Percentiles rank a stretch among this genome's conserved stretches.
Conservation (phyloP, 2,113 vertebrate genomes). For the Danio rerio region DNA sequence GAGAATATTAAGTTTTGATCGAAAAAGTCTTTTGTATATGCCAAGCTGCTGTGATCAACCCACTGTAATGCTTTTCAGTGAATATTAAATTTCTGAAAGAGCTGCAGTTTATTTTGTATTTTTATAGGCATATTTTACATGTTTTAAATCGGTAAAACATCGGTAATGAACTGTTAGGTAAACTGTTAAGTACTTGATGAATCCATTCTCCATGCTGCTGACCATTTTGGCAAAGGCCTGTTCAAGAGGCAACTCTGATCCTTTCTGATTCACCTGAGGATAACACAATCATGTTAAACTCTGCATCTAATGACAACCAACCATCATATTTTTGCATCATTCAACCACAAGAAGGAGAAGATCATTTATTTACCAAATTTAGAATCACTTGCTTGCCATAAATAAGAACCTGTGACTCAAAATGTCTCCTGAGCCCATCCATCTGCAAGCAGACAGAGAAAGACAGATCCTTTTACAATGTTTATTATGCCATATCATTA, state of each 20-base stretch:
- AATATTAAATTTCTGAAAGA: too few species aligned
- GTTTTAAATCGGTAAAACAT: too few species aligned
- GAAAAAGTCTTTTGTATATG: too few species aligned
- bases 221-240: slow-evolving; percentile 92
- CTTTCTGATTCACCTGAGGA: slow-evolving; percentile 94
- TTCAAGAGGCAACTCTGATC: slow-evolving; percentile 94
- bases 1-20: too few species aligned
- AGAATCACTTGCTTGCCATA: slow-evolving; percentile 96
- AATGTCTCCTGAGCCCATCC: slow-evolving; percentile 96
- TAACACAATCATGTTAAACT: not conserved
- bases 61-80: too few species aligned
- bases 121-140: too few species aligned
- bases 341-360: not conserved
- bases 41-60: too few species aligned
- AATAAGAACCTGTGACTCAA: slow-evolving; percentile 94
- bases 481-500: too few species aligned
- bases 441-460: slow-evolving; percentile 71
- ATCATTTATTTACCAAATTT: slow-evolving; percentile 85
- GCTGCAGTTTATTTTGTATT: too few species aligned
- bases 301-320: not conserved
- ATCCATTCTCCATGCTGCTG: slow-evolving; percentile 83
- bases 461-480: too few species aligned
- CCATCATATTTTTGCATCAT: not conserved
- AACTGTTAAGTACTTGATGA: slow-evolving; percentile 82
- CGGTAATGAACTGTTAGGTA: too few species aligned